phyloP scores from a whole-genome alignment of 1,140 invertebrate genomes.

The Brachionus koreanus region DNA sequence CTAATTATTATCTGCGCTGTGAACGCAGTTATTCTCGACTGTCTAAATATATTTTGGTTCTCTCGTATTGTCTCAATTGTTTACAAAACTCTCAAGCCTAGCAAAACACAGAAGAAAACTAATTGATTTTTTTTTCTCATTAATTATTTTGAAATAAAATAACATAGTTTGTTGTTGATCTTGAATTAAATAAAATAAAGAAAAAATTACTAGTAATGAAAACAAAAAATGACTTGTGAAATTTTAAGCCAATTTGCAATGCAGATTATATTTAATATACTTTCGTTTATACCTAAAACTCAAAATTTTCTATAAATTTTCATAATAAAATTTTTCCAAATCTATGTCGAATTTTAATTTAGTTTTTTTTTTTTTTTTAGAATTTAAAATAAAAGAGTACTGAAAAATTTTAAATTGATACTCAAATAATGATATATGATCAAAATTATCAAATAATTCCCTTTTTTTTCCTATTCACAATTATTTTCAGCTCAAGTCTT shows the following conservation, averaged over 20 bases:
- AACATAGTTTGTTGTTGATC: neutral
- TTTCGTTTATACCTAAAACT: neutral
- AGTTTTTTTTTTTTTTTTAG: neutral
- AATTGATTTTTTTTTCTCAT: neutral
- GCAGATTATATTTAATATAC: neutral
- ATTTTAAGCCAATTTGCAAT: neutral
- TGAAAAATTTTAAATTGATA: neutral
- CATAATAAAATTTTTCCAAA: neutral
- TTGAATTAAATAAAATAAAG: neutral
- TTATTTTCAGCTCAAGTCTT: neutral
- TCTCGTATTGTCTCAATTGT: neutral
- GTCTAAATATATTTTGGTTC: slow-evolving; percentile 19
- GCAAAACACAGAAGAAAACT: neutral
- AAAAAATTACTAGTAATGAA: neutral
- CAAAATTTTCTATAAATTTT: neutral
- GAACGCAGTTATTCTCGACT: neutral
- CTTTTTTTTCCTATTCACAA: neutral
- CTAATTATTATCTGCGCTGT: neutral
- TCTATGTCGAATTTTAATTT: neutral
- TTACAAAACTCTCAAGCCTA: neutral
- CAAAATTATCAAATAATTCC: neutral
- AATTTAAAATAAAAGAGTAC: neutral
- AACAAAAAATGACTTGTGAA: neutral
- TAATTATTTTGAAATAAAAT: neutral
- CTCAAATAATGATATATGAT: neutral